These are phyloP conservation scores for Leptopilina drosophilae DNA, from an alignment of 2,888 invertebrate genomes.

Conservation along the genomic window DNA sequence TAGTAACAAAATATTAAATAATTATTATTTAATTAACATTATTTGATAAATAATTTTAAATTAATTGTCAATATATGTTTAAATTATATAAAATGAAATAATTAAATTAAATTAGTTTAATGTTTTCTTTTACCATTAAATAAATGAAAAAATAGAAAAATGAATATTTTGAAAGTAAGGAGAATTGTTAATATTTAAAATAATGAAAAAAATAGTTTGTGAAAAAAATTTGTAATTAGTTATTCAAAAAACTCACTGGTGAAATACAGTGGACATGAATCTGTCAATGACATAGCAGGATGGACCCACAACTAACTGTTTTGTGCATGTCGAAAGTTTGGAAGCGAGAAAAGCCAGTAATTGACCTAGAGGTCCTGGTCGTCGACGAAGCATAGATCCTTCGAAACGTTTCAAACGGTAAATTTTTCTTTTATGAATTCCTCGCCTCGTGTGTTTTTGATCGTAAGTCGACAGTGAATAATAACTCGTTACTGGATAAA, in stretches of 20 bases:
- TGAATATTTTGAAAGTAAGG: no score
- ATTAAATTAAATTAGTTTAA: no score
- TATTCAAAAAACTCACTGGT: conserved; percentile 57
- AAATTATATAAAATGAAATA: no score
- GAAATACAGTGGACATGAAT: conserved; percentile 62
- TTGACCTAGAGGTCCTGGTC: conserved; percentile 67
- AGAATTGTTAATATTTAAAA: no score
- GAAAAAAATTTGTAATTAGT: not conserved
- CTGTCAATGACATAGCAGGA: conserved; percentile 65
- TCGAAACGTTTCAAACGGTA: conserved; percentile 60
- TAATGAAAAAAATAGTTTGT: no score
- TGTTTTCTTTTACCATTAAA: no score
- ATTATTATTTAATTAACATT: no score
- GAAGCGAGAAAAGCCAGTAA: conserved; percentile 64
- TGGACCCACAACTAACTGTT: conserved; percentile 63
- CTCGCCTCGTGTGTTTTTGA: conserved; percentile 58
- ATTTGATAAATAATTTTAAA: no score
- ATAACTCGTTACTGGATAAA: conserved; percentile 27
- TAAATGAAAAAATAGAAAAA: no score
- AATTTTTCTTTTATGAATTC: conserved; percentile 65
- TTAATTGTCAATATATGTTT: no score
- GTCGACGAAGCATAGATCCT: conserved; percentile 59
- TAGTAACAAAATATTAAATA: no score
- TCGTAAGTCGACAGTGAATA: conserved; percentile 47
- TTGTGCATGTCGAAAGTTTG: conserved; percentile 65